Evolutionary conservation across 2,113 vertebrate genomes (phyloP).

Genomic region (Turnix velox): DNA sequence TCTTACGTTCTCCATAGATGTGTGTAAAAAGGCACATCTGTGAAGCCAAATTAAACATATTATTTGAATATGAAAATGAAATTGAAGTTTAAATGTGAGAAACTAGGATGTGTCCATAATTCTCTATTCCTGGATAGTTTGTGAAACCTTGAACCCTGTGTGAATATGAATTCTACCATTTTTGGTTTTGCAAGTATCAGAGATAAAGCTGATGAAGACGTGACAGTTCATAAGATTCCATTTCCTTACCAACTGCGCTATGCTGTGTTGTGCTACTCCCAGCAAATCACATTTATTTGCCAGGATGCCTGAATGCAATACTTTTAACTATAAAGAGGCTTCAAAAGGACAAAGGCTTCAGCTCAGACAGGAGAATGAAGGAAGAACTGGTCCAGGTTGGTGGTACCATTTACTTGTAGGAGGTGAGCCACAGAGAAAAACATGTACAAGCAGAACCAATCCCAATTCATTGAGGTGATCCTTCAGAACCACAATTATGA

Average conservation of each 20-base stretch:
- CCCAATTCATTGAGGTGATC: background rate
- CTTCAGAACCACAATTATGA: background rate
- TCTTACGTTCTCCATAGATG: background rate
- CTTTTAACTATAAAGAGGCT: background rate
- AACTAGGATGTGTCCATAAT: background rate
- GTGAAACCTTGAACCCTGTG: background rate
- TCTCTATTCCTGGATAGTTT: background rate
- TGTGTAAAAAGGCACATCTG: background rate
- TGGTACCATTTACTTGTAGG: background rate
- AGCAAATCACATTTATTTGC: background rate
- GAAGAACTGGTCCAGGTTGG: background rate
- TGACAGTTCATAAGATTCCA: background rate
- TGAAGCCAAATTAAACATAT: background rate
- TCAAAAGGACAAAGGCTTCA: background rate
- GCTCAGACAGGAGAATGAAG: background rate
- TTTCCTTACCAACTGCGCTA: background rate
- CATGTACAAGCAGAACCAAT: background rate
- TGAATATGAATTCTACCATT: background rate
- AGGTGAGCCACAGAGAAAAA: background rate
- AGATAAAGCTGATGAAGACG: background rate
- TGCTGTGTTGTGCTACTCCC: background rate
- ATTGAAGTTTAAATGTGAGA: background rate
- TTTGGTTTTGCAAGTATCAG: background rate
- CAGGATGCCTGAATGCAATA: background rate
- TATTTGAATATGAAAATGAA: background rate